Evolutionary conservation across 2,888 invertebrate species (phyloP).

Genomic region (Cyclophora punctaria): DNA sequence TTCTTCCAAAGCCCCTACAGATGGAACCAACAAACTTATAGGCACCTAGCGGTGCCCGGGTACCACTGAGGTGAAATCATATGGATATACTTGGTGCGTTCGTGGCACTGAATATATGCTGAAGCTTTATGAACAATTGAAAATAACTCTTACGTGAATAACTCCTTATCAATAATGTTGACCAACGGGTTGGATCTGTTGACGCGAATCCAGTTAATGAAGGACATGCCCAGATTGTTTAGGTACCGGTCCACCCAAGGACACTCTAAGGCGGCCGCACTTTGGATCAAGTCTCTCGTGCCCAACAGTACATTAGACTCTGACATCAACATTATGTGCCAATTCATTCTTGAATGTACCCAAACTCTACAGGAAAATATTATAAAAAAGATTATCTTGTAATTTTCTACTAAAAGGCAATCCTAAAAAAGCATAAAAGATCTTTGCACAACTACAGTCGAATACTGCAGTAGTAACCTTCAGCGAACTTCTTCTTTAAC

Average conservation of each 20-base stretch:
- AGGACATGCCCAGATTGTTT: conserved; percentile 36
- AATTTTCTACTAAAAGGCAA: background rate
- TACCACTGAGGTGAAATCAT: no score
- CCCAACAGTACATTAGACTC: conserved; percentile 48
- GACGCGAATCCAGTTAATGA: conserved; percentile 42
- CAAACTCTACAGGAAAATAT: conserved; percentile 42
- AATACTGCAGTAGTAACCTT: background rate
- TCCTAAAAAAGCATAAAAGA: background rate
- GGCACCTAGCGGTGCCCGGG: no score
- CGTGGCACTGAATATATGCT: no score
- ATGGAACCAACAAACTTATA: no score
- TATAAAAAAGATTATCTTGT: background rate
- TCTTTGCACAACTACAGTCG: background rate
- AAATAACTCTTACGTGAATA: conserved; percentile 31
- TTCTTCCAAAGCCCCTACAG: no score
- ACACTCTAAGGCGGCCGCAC: conserved; percentile 48
- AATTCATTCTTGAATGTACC: conserved; percentile 51
- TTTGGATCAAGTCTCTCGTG: conserved; percentile 41
- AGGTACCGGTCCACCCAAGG: conserved; percentile 53
- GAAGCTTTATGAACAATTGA: no score
- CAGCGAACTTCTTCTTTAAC: no score
- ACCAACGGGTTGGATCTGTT: conserved; percentile 30
- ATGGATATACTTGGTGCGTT: no score
- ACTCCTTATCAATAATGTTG: conserved; percentile 35
- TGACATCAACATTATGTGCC: conserved; percentile 47